These are phyloP conservation scores for Mechanitis messenoides DNA, from an alignment of 2,888 invertebrate species.

Conservation along the genomic window DNA sequence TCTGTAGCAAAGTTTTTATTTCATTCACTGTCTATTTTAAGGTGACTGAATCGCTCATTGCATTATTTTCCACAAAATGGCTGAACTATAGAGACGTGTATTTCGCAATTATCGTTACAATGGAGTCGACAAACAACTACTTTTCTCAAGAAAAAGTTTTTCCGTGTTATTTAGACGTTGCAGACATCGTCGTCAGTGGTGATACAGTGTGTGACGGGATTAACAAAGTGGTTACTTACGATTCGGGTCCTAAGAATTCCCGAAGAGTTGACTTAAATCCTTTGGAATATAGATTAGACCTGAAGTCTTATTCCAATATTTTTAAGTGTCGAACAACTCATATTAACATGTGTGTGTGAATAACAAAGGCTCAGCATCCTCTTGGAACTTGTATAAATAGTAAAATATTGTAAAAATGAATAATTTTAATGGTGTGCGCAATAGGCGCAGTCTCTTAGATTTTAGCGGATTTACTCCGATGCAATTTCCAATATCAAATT, in stretches of 20 bases:
- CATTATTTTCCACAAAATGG: constrained; percentile 64
- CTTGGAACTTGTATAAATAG: constrained; percentile 39
- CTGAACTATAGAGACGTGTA: constrained; percentile 72
- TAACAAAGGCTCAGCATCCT: constrained; percentile 51
- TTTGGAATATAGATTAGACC: constrained; percentile 46
- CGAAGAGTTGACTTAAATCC: constrained; percentile 41
- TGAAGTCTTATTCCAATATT: constrained; percentile 55
- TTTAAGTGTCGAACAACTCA: constrained; percentile 37
- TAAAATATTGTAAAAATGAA: constrained; percentile 43
- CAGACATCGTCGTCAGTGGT: constrained; percentile 43
- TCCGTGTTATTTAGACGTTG: constrained; percentile 44
- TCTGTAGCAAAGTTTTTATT: constrained; percentile 1
- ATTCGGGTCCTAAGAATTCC: constrained; percentile 44
- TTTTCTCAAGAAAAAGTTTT: constrained; percentile 51
- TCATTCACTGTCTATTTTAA: neutral
- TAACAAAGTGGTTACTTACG: constrained; percentile 38
- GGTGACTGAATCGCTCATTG: neutral
- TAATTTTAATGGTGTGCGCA: constrained; percentile 49
- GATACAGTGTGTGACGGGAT: constrained; percentile 43
- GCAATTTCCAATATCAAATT: constrained; percentile 49
- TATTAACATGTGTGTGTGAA: constrained; percentile 45
- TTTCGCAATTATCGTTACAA: constrained; percentile 57
- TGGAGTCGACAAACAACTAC: constrained; percentile 61
- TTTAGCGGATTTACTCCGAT: constrained; percentile 41
- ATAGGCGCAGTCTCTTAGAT: constrained; percentile 44